Evolutionary conservation across 2,888 invertebrate genomes (phyloP).

Genomic region (Orthosia gothica): DNA sequence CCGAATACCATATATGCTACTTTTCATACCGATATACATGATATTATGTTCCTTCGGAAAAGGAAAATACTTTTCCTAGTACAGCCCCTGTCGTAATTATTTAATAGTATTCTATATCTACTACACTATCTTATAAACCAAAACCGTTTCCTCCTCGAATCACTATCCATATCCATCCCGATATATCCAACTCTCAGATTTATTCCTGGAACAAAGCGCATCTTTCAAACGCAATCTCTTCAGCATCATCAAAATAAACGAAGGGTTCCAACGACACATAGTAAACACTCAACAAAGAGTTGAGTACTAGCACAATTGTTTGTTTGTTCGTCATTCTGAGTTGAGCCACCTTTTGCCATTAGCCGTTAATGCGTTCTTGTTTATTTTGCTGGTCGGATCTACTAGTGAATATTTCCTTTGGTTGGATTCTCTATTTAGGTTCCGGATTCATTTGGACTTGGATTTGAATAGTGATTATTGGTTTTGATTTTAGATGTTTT

Average conservation of each 20-base stretch:
- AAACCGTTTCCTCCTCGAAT: slow-evolving; percentile 2
- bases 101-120: no score
- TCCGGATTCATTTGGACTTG: slow-evolving; percentile 14
- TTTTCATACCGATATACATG: no score
- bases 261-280: slow-evolving; percentile 44
- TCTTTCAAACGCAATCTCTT: slow-evolving; percentile 48
- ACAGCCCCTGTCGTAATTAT: not conserved
- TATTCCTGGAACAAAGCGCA: slow-evolving; percentile 63
- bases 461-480: slow-evolving; percentile 6
- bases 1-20: no score
- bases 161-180: not conserved
- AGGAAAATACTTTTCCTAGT: no score
- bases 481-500: not conserved
- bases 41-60: no score
- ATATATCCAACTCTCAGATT: slow-evolving; percentile 45
- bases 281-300: slow-evolving; percentile 63
- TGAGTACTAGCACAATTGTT: slow-evolving; percentile 73
- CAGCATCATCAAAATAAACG: slow-evolving; percentile 62
- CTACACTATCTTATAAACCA: not conserved
- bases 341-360: slow-evolving; percentile 83
- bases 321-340: slow-evolving; percentile 81
- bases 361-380: slow-evolving; percentile 85
- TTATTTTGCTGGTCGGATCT: slow-evolving; percentile 67
- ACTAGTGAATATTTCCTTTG: slow-evolving; percentile 64
- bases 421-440: slow-evolving; percentile 40